Base-by-base conservation (phyloP, 2,888 invertebrate species). In the Dryadula phaetusa region DNA sequence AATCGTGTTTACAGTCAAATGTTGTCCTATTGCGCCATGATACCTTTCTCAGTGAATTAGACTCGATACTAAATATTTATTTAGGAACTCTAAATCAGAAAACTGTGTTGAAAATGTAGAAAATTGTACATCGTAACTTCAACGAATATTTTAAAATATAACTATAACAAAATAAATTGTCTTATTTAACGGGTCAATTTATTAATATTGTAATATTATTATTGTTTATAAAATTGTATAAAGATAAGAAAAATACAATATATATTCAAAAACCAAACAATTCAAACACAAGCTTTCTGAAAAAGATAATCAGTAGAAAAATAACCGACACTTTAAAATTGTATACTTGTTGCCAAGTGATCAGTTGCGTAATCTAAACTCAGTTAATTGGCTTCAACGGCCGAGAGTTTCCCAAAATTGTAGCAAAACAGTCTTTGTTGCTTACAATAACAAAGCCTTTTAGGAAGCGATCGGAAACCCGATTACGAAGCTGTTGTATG, bases 341-440 rank as follows among this genome's bases (percentile, higher is more conserved):
- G 20, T 22, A 56, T 22, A 56, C 64, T 58, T 58, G 64, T 64
- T 58, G 58, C 28, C 25, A 28, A 64, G 28, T 40, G 64, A 64
- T 64, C 58, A 64, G 64, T 64, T 58, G 49, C 64, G 64, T 58
- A 58, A 64, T 64, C 56, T 64, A 58, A 64, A 49, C 58, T 64
- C 64, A 25, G 47, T 49, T 64, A 64, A 64, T 64, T 64, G 64
- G 40, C 64, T 64, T 18, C 68, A 68, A 68, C 44, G 34, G 61
- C 61, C 54, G 65, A 54, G 54, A 68, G 56, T 68, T 67, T 54
- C 54, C 64, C 54, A 49, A 68, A 68, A 64, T 68, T 61, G 56
- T 65, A 64, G 60, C 65, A 60, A 58, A 65, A 65, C 64, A 62
- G 61, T 65, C 64, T 68, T 65, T 56, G 65, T 65, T 56, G 65